A percentile compares a stretch with the other conserved stretches of the same genome.
These are phyloP conservation scores for Chamaetylas fuelleborni DNA, from an alignment of 2,113 vertebrate species.

Conservation along the genomic window DNA sequence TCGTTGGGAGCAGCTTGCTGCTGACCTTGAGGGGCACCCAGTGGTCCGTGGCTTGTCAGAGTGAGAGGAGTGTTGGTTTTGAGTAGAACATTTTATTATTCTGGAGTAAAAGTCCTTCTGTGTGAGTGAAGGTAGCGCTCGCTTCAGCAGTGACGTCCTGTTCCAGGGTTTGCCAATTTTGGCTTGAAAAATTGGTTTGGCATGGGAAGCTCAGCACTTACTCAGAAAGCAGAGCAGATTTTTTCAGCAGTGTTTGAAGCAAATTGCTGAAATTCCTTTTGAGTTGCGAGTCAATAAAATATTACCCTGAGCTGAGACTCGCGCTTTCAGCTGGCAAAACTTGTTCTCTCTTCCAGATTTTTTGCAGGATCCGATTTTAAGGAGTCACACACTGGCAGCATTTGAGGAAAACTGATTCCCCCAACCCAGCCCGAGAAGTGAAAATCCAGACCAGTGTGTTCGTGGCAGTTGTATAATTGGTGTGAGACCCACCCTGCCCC, in stretches of 20 bases:
- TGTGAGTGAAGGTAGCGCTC: slow-evolving; percentile 1
- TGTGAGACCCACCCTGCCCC: background rate
- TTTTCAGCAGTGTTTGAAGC: slow-evolving; percentile 11
- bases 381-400: background rate
- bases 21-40: background rate
- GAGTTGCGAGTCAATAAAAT: slow-evolving; percentile 36
- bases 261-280: slow-evolving; percentile 36
- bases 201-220: background rate
- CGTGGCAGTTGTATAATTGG: background rate
- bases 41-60: background rate
- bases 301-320: background rate
- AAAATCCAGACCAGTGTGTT: background rate
- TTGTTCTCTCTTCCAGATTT: background rate
- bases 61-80: background rate
- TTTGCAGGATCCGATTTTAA: background rate
- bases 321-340: background rate
- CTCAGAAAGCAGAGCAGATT: slow-evolving; percentile 6
- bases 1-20: background rate
- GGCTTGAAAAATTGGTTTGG: slow-evolving; percentile 39
- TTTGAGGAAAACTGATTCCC: background rate
- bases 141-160: background rate
- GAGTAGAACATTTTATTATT: slow-evolving; percentile 1
- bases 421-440: background rate
- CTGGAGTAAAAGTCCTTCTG: background rate
- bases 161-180: slow-evolving; percentile 9